Evolutionary conservation across 2,797 vertebrate species (phyloP).

Genomic region (Triplophysa bombifrons): DNA sequence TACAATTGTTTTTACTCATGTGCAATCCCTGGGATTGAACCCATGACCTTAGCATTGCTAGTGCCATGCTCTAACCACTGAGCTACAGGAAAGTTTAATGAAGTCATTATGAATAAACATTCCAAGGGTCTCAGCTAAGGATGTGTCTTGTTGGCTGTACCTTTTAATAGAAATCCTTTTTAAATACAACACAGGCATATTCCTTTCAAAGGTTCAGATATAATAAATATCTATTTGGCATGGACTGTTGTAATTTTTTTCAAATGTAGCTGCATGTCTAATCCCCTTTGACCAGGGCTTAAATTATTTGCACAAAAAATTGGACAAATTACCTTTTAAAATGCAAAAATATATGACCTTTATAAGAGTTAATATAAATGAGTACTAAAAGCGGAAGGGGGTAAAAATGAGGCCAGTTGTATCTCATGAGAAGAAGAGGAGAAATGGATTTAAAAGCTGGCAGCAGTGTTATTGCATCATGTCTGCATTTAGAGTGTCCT

Average conservation of each 20-base stretch:
- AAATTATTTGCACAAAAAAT: slow-evolving; percentile 18
- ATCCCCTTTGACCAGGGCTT: slow-evolving; percentile 23
- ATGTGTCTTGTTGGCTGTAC: too few relatives aligned
- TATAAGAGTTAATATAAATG: slow-evolving; percentile 37
- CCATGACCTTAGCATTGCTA: too few relatives aligned
- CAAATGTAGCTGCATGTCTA: slow-evolving; percentile 20
- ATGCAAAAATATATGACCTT: slow-evolving; percentile 34
- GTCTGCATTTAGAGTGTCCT: slow-evolving; percentile 52
- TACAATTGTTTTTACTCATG: too few relatives aligned
- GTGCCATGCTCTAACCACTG: too few relatives aligned
- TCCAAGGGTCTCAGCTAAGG: too few relatives aligned
- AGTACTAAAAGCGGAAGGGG: slow-evolving; percentile 39
- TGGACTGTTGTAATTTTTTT: background rate
- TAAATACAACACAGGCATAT: background rate
- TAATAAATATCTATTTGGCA: background rate
- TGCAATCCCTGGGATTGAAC: too few relatives aligned
- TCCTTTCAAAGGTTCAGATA: background rate
- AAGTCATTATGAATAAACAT: too few relatives aligned
- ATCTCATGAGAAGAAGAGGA: slow-evolving; percentile 47
- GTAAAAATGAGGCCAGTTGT: slow-evolving; percentile 42
- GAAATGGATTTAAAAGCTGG: slow-evolving; percentile 47
- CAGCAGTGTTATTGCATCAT: slow-evolving; percentile 56
- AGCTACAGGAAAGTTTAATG: too few relatives aligned
- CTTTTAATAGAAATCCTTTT: background rate
- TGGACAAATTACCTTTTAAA: slow-evolving; percentile 31